A percentile compares a stretch with the other conserved stretches of the same genome.
phyloP scores from a whole-genome alignment of 2,888 invertebrate genomes.

The Tromatobia lineatoria region DNA sequence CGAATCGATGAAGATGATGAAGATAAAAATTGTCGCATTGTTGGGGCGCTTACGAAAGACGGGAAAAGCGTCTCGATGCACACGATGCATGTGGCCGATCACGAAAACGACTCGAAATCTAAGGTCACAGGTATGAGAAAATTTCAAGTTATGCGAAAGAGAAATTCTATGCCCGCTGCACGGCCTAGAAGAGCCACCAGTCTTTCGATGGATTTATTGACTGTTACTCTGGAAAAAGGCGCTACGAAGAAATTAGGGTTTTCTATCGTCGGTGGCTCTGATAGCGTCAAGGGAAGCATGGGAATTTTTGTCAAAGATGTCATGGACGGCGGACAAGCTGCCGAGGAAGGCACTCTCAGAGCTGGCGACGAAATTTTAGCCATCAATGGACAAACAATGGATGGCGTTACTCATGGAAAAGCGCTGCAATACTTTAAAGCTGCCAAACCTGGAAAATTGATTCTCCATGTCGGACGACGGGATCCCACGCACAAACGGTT shows the following conservation, averaged over 20 bases:
- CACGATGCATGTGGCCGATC: constrained; percentile 59
- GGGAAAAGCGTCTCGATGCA: constrained; percentile 75
- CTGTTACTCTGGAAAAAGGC: constrained; percentile 87
- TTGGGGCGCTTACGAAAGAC: constrained; percentile 76
- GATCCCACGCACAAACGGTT: constrained; percentile 83
- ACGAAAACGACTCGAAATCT: constrained; percentile 19
- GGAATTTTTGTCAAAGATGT: constrained; percentile 89
- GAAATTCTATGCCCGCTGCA: constrained; percentile 71
- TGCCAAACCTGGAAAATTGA: constrained; percentile 87
- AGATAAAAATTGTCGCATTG: constrained; percentile 67
- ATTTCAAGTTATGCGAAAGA: constrained; percentile 82
- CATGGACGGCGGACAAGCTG: constrained; percentile 88
- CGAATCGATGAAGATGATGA: not conserved
- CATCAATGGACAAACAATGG: constrained; percentile 87
- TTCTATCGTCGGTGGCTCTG: constrained; percentile 89
- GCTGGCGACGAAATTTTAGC: constrained; percentile 89
- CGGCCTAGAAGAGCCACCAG: constrained; percentile 76
- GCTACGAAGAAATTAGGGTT: constrained; percentile 88
- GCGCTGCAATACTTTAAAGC: constrained; percentile 88
- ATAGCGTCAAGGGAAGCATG: constrained; percentile 88
- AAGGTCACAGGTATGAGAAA: constrained; percentile 86
- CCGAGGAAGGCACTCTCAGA: constrained; percentile 87
- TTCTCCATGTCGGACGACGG: constrained; percentile 86
- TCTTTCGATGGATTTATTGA: constrained; percentile 79
- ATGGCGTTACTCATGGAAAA: constrained; percentile 87